These are phyloP conservation scores for Monoplex corrugatus DNA, from an alignment of 2,888 invertebrate genomes.

Conservation along the genomic window DNA sequence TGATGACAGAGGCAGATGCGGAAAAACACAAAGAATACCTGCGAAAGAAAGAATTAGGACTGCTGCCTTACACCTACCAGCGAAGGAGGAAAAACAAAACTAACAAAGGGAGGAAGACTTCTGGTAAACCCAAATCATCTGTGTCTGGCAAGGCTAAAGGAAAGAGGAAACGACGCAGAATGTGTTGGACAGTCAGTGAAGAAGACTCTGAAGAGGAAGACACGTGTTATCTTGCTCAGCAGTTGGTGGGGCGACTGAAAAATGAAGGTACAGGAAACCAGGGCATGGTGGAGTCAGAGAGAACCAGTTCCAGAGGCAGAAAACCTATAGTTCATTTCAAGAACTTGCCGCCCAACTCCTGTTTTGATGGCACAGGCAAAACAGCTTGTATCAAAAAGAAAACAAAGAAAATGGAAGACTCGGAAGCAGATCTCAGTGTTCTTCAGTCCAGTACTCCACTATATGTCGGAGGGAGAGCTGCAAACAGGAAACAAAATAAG, in stretches of 20 bases:
- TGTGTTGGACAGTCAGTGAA: not conserved
- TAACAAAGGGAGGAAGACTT: not conserved
- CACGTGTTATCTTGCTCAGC: not conserved
- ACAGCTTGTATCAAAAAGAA: not conserved
- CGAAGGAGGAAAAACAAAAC: not conserved
- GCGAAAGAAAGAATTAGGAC: slow-evolving; percentile 54
- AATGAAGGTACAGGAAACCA: not conserved
- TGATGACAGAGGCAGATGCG: slow-evolving; percentile 64
- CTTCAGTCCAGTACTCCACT: not conserved
- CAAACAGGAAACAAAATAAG: not conserved
- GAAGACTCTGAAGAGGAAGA: slow-evolving; percentile 30
- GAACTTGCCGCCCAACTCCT: not conserved
- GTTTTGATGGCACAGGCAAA: not conserved
- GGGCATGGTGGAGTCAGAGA: not conserved
- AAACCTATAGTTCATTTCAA: not conserved
- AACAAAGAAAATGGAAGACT: not conserved
- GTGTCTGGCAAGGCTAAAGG: not conserved
- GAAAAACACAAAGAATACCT: slow-evolving; percentile 63
- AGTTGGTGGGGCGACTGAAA: not conserved
- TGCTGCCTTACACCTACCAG: not conserved
- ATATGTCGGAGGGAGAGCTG: not conserved
- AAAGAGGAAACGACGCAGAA: not conserved
- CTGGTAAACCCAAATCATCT: not conserved
- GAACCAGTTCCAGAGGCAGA: not conserved
- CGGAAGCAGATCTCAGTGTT: not conserved